Base-by-base conservation (phyloP, 2,888 invertebrate species). In the Dioctria linearis region DNA sequence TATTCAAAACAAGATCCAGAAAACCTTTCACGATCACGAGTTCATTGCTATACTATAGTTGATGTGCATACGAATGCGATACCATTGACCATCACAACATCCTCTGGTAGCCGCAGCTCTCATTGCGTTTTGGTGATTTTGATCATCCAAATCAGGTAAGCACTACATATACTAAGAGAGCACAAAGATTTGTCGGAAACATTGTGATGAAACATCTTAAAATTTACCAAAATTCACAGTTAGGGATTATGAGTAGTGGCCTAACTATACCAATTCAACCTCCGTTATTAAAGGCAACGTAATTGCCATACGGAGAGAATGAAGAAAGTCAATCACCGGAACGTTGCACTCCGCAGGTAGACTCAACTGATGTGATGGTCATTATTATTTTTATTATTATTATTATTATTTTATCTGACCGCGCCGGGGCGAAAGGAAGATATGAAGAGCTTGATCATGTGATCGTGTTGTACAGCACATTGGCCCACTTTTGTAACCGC, bases 401-500 rank as follows among this genome's bases (percentile, higher is more conserved):
- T 25, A 25, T 25, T 25, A 25, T 25, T 25, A 25, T 25, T 25
- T 25, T 25, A 25, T 25, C 25, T 25, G 25, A 25, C 25, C 25
- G 25, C 25, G 25, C 25, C 25, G 25, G 6, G 54, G 54, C 11
- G 11, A 25, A 25, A 9, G 49, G 54, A 54, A 54, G 11, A 54
- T 25, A 25, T 3, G 11, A 54, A 54, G 54, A 54, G 11, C 54
- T n/a, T 54, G 69, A 69, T 51, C 69, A 69, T 51, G 37, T 69
- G 69, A 51, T 69, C 51, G 69, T 69, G 54, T 39, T 40, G n/a
- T 11, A 13, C 13, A 76, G 76, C 61, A 76, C 63, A 76, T 63
- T 76, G 76, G 76, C 76, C 76, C 40, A 76, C 63, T 63, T 76
- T 76, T 63, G 54, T 54, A 25, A 54, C 54, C 54, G 6, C 54